Conservation (phyloP, 53 echinoderm and acorn worm species). For the Echinarachnius parma region DNA sequence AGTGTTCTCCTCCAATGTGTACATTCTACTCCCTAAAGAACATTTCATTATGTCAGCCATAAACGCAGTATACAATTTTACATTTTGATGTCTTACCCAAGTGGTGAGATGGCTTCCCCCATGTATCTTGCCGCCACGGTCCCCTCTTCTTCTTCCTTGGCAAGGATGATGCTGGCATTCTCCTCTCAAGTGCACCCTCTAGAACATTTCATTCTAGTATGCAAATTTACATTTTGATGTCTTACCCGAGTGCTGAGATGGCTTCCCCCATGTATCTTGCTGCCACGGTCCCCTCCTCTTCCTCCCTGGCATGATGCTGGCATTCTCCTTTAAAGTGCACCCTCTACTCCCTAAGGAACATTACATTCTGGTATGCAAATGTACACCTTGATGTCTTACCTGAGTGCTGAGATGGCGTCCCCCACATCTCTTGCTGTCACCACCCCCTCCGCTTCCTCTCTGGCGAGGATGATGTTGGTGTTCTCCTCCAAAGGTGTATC, state of each 20-base stretch:
- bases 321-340: too few relatives aligned
- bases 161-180: conserved; percentile 59
- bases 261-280: conserved; percentile 93
- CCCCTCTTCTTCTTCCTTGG: conserved; percentile 55
- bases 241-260: conserved; percentile 87
- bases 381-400: conserved; percentile 51
- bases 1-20: too few relatives aligned
- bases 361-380: too few relatives aligned
- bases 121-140: conserved; percentile 72
- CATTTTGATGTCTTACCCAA: conserved; percentile 59
- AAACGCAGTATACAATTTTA: too few relatives aligned
- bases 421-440: conserved; percentile 80
- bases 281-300: conserved; percentile 54
- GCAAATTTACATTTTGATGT: too few relatives aligned
- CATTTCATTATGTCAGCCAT: too few relatives aligned
- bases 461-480: conserved; percentile 63
- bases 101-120: conserved; percentile 90
- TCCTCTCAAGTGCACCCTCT: too few relatives aligned
- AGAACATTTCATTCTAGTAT: too few relatives aligned
- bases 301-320: conserved; percentile 62
- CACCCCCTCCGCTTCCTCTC: conserved; percentile 52
- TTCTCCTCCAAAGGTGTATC: conserved; percentile 85
- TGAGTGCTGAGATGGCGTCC: conserved; percentile 91
- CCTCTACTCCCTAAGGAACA: too few relatives aligned
- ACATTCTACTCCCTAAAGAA: too few relatives aligned